These are phyloP conservation scores for Heliconius hewitsoni DNA, from an alignment of 1,140 invertebrate species.

Conservation along the genomic window DNA sequence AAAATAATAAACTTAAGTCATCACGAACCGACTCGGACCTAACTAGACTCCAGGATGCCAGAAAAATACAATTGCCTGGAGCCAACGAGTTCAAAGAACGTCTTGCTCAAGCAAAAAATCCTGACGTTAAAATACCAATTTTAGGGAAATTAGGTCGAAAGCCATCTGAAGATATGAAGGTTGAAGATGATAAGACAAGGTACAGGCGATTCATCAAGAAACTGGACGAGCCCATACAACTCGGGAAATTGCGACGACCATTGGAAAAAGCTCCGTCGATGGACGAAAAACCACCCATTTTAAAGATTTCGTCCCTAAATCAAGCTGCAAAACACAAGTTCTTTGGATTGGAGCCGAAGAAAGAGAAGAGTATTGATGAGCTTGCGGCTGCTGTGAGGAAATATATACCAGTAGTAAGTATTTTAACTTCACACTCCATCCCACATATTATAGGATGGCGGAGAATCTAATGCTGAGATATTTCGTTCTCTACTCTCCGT, in stretches of 20 bases:
- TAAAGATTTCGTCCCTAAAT: slow-evolving; percentile 70
- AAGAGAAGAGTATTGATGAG: slow-evolving; percentile 68
- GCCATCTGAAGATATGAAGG: slow-evolving; percentile 61
- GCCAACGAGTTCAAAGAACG: slow-evolving; percentile 69
- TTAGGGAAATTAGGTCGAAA: slow-evolving; percentile 66
- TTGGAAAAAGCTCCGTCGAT: slow-evolving; percentile 52
- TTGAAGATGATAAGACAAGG: slow-evolving; percentile 54
- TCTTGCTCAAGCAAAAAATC: slow-evolving; percentile 64
- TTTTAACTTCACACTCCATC: too few relatives aligned
- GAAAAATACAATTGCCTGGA: slow-evolving; percentile 56
- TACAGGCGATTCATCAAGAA: slow-evolving; percentile 63
- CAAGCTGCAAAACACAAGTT: slow-evolving; percentile 73
- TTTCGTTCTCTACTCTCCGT: too few relatives aligned
- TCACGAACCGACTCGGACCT: slow-evolving; percentile 77
- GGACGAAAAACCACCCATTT: slow-evolving; percentile 54
- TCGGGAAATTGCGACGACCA: slow-evolving; percentile 66
- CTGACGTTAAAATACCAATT: slow-evolving; percentile 60
- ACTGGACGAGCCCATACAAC: slow-evolving; percentile 65
- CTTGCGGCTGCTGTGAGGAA: slow-evolving; percentile 70
- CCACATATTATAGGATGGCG: too few relatives aligned
- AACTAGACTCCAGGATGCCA: slow-evolving; percentile 53
- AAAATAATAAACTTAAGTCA: slow-evolving; percentile 73
- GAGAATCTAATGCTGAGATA: too few relatives aligned
- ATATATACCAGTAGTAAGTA: slow-evolving; percentile 72
- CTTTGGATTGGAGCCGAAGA: slow-evolving; percentile 69